Percentiles rank a stretch among this genome's conserved stretches.
phyloP scores from a whole-genome alignment of 2,888 invertebrate species.

The Eudemis profundana region DNA sequence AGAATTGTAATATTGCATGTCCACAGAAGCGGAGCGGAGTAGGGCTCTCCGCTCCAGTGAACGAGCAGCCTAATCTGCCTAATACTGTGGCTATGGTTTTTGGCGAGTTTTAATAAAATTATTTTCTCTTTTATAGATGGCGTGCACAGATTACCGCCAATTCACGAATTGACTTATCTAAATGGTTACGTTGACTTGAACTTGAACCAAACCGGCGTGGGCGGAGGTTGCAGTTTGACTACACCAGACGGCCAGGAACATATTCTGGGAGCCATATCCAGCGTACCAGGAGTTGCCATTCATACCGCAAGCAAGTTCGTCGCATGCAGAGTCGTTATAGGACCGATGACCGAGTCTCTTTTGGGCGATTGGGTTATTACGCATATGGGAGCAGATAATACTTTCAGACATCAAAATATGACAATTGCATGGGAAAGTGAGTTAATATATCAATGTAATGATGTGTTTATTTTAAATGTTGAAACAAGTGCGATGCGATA shows the following conservation, averaged over 20 bases:
- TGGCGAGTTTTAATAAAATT: not conserved
- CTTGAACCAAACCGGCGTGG: conserved; percentile 35
- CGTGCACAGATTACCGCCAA: conserved; percentile 5
- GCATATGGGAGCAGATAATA: conserved; percentile 31
- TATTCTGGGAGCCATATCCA: conserved; percentile 16
- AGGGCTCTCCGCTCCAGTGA: too few relatives aligned
- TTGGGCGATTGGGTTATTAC: conserved; percentile 57
- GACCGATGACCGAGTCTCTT: conserved; percentile 51
- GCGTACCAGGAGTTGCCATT: conserved; percentile 36
- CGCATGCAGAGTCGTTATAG: conserved; percentile 56
- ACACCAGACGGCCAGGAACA: conserved; percentile 37
- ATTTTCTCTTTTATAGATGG: conserved; percentile 23
- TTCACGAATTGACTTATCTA: conserved; percentile 31
- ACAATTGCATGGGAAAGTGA: conserved; percentile 40
- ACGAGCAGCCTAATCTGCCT: too few relatives aligned
- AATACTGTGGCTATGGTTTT: too few relatives aligned
- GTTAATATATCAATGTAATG: too few relatives aligned
- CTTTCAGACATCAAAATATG: conserved; percentile 31
- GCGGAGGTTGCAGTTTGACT: conserved; percentile 32
- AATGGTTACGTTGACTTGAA: conserved; percentile 37
- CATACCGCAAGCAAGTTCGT: conserved; percentile 34
- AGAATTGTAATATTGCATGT: too few relatives aligned
- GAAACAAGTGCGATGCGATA: too few relatives aligned
- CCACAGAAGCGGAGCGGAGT: too few relatives aligned
- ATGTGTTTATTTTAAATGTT: too few relatives aligned